phyloP scores from a whole-genome alignment of 2,797 vertebrate genomes.

The Clangula hyemalis region DNA sequence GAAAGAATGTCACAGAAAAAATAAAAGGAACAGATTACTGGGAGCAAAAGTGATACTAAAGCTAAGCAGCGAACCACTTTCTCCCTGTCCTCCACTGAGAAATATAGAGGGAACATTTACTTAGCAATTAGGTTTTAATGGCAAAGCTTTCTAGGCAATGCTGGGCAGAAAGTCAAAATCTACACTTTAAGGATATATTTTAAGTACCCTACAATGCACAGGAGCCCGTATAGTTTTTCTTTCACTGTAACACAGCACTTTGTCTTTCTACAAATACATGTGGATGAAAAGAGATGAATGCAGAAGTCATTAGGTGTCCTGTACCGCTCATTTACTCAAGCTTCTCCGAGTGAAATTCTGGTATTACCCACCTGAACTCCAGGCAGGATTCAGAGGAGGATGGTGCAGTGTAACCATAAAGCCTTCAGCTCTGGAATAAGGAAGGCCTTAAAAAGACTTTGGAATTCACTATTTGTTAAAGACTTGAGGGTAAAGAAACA shows the following conservation, averaged over 20 bases:
- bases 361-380: background rate
- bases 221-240: slow-evolving; percentile 28
- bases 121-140: slow-evolving; percentile 74
- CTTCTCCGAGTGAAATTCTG: background rate
- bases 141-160: slow-evolving; percentile 66
- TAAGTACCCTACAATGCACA: slow-evolving; percentile 68
- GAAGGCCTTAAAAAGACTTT: background rate
- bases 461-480: background rate
- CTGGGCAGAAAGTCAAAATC: slow-evolving; percentile 80
- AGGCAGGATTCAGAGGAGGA: background rate
- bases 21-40: slow-evolving; percentile 29
- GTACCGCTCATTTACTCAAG: background rate
- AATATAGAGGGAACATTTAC: slow-evolving; percentile 69
- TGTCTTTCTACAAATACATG: slow-evolving; percentile 30
- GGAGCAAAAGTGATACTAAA: slow-evolving; percentile 39
- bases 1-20: slow-evolving; percentile 14
- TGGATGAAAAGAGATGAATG: slow-evolving; percentile 33
- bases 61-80: background rate
- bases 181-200: slow-evolving; percentile 75
- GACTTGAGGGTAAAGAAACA: background rate
- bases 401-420: fast-evolving
- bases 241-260: slow-evolving; percentile 25
- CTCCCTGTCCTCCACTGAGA: slow-evolving; percentile 51
- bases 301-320: background rate
- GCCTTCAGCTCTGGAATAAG: background rate